Evolutionary conservation across 2,888 invertebrate genomes (phyloP).

Genomic region (Bugula neritina): DNA sequence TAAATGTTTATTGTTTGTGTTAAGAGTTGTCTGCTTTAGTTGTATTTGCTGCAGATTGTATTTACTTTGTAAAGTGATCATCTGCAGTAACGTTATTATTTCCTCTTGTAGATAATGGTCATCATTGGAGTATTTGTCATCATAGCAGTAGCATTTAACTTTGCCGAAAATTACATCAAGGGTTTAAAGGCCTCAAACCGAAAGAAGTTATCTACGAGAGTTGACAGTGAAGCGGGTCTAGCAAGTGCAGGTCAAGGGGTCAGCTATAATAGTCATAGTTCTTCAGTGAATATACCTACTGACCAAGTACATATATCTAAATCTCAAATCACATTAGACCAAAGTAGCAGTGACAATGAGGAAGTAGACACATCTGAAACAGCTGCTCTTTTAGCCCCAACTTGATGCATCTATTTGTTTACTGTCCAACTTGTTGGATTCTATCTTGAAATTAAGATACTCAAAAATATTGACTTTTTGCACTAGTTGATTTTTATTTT

Average conservation of each 20-base stretch:
- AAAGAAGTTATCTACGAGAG: neutral
- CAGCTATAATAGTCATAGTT: neutral
- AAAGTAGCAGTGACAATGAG: conserved; percentile 1
- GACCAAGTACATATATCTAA: neutral
- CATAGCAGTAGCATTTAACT: conserved; percentile 11
- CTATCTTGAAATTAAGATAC: too few species aligned
- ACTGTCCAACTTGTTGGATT: too few species aligned
- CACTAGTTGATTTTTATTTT: too few species aligned
- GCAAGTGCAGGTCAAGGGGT: neutral
- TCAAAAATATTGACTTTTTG: too few species aligned
- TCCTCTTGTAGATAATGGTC: conserved; percentile 1
- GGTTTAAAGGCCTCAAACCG: neutral
- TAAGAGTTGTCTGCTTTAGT: neutral
- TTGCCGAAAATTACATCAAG: neutral
- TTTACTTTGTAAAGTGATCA: neutral
- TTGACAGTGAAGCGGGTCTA: neutral
- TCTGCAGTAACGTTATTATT: neutral
- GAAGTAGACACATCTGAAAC: neutral
- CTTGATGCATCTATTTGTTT: too few species aligned
- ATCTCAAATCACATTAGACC: neutral
- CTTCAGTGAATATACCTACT: neutral
- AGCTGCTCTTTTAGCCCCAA: neutral
- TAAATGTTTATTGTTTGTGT: neutral
- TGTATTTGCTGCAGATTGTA: neutral
- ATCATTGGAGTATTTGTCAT: neutral